A percentile compares a stretch with the other conserved stretches of the same genome.
phyloP scores from a whole-genome alignment of 1,140 invertebrate genomes.

The Solenopsis invicta region DNA sequence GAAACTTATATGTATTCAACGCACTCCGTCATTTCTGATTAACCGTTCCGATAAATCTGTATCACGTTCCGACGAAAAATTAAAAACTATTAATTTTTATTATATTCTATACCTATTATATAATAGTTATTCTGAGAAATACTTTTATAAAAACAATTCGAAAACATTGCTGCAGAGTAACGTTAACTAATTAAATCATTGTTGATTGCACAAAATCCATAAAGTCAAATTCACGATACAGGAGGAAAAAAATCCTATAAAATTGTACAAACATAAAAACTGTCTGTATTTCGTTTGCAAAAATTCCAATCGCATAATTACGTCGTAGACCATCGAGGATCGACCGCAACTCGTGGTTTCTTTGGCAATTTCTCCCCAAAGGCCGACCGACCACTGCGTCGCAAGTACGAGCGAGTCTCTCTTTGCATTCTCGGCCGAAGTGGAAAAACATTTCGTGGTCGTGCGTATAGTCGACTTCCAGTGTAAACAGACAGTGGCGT shows the following conservation, averaged over 20 bases:
- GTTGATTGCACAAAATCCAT: not conserved
- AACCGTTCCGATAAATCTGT: not conserved
- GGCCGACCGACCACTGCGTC: constrained; percentile 48
- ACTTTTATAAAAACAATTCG: constrained; percentile 5
- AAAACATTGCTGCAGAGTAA: not conserved
- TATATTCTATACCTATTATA: not conserved
- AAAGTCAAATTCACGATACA: not conserved
- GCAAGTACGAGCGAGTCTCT: constrained; percentile 41
- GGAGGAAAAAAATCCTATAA: not conserved
- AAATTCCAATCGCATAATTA: constrained; percentile 25
- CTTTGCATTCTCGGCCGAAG: constrained; percentile 60
- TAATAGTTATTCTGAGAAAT: not conserved
- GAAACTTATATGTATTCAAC: not conserved
- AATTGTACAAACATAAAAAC: not conserved
- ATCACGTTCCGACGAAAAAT: not conserved
- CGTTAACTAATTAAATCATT: not conserved
- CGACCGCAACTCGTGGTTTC: constrained; percentile 42
- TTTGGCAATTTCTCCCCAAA: constrained; percentile 62
- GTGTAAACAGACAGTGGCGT: constrained; percentile 85
- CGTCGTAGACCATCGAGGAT: constrained; percentile 31
- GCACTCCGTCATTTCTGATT: not conserved
- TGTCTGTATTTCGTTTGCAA: constrained; percentile 1
- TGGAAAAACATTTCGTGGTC: constrained; percentile 78
- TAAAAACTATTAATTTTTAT: not conserved
- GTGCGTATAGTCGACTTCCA: constrained; percentile 80